Conservation (phyloP, 2,113 vertebrate species). For the Pithys albifrons region DNA sequence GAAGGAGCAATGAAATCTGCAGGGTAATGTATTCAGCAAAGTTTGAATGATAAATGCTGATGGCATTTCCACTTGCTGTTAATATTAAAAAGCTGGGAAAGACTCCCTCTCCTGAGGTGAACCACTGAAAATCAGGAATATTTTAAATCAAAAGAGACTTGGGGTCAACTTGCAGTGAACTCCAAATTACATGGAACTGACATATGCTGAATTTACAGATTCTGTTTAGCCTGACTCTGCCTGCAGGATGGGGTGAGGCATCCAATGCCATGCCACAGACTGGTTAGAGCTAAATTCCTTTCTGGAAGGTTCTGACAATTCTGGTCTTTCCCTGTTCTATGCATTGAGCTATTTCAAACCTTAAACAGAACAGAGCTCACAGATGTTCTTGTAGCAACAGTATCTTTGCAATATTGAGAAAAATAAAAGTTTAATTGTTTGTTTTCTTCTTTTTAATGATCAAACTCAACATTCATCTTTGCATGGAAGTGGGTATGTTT, state of each 20-base stretch:
- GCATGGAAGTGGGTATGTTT: neutral
- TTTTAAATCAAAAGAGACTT: constrained; percentile 19
- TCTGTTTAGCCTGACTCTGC: neutral
- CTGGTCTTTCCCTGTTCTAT: neutral
- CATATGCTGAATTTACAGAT: neutral
- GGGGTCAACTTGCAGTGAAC: neutral
- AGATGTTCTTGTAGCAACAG: neutral
- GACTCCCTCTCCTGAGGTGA: constrained; percentile 13
- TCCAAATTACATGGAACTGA: neutral
- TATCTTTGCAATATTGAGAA: neutral
- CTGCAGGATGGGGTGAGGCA: neutral
- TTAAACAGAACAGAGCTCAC: neutral
- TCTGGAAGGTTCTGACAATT: neutral
- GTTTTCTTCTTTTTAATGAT: neutral
- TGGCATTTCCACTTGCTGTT: constrained; percentile 25
- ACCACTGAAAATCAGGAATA: constrained; percentile 4
- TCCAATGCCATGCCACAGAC: neutral
- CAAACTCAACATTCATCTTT: neutral
- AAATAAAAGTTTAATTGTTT: neutral
- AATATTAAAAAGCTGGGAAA: constrained; percentile 29
- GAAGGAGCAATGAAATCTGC: neutral
- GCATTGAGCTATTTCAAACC: neutral
- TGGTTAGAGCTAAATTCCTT: neutral
- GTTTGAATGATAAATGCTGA: constrained; percentile 46
- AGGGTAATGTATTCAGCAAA: constrained; percentile 11